Evolutionary conservation across 1,140 invertebrate genomes (phyloP).

Genomic region (Drosophila repletoides): DNA sequence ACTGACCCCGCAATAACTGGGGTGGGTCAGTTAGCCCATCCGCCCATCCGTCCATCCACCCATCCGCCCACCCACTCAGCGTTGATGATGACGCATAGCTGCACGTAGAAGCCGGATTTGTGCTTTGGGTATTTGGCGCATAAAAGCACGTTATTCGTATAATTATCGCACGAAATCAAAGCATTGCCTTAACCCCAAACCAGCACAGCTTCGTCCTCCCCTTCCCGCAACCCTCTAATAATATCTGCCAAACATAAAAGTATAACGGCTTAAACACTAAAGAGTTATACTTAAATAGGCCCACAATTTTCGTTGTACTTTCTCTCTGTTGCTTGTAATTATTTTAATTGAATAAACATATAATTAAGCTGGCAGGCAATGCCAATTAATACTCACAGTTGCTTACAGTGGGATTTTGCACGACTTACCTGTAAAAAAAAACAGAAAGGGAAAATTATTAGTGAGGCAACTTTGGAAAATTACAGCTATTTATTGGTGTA

Average conservation of each 20-base stretch:
- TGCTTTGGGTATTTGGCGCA: slow-evolving; percentile 31
- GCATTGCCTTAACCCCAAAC: slow-evolving; percentile 14
- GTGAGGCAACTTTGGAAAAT: too few relatives aligned
- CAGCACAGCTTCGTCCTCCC: background rate
- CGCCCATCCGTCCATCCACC: background rate
- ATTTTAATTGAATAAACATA: slow-evolving; percentile 71
- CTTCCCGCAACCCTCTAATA: background rate
- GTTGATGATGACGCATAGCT: slow-evolving; percentile 52
- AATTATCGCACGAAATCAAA: slow-evolving; percentile 77
- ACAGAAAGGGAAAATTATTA: slow-evolving; percentile 28
- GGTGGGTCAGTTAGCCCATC: background rate
- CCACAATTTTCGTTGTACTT: slow-evolving; percentile 8
- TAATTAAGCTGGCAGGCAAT: slow-evolving; percentile 50
- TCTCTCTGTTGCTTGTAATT: slow-evolving; percentile 60
- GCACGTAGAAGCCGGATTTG: slow-evolving; percentile 55
- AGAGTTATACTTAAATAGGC: background rate
- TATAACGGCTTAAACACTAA: slow-evolving; percentile 7
- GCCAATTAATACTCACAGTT: slow-evolving; percentile 51
- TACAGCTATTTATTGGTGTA: too few relatives aligned
- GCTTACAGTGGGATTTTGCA: background rate
- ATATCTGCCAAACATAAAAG: background rate
- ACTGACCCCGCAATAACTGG: slow-evolving; percentile 21
- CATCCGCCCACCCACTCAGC: background rate
- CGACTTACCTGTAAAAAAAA: slow-evolving; percentile 67
- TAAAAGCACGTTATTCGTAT: slow-evolving; percentile 53